phyloP scores from a whole-genome alignment of 2,797 vertebrate species.

The Rhincodon typus region DNA sequence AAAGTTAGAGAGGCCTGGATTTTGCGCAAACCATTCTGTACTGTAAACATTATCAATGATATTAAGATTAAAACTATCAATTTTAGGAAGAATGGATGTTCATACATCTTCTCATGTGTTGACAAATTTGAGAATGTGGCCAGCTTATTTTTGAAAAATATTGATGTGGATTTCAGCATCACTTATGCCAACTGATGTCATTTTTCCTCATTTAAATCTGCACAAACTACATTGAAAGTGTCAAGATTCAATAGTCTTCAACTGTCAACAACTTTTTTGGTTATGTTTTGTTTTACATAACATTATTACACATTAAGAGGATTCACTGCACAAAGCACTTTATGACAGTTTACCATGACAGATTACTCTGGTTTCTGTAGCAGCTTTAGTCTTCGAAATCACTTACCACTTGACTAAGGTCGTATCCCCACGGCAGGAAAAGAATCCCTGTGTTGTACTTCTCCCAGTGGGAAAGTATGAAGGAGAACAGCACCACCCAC shows the following conservation, averaged over 20 bases:
- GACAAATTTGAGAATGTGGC: background rate
- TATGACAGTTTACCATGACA: background rate
- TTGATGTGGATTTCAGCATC: background rate
- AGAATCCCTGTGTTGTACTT: constrained; percentile 97
- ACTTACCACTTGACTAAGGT: constrained; percentile 95
- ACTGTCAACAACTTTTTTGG: background rate
- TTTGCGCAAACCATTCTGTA: background rate
- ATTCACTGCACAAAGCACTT: background rate
- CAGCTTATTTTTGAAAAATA: background rate
- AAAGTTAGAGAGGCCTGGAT: background rate
- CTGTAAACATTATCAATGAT: background rate
- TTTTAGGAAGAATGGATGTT: background rate
- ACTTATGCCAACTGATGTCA: background rate
- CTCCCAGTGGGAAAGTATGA: constrained; percentile 98
- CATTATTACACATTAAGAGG: background rate
- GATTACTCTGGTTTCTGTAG: too few relatives aligned
- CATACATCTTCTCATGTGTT: background rate
- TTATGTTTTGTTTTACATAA: background rate
- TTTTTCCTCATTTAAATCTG: background rate
- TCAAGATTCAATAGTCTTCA: background rate
- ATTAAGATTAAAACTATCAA: background rate
- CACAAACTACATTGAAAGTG: background rate
- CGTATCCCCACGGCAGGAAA: constrained; percentile 97
- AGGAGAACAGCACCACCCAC: constrained; percentile 96
- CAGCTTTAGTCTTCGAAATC: background rate